These are phyloP conservation scores for Saturnia japonica DNA, from an alignment of 2,888 invertebrate species.

Conservation along the genomic window DNA sequence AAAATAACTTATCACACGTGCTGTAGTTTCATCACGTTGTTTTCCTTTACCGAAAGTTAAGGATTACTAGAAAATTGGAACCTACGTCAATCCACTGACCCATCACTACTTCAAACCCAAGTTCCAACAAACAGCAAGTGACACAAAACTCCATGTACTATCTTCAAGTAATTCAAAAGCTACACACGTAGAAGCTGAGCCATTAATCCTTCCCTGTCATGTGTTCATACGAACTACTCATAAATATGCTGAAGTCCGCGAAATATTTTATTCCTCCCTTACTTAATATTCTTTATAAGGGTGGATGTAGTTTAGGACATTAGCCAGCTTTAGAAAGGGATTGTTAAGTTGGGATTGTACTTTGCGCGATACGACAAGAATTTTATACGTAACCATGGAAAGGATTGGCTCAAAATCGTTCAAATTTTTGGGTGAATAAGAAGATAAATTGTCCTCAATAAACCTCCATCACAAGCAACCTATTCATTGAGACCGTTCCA, in stretches of 20 bases:
- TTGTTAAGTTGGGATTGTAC: not conserved
- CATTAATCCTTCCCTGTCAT: not conserved
- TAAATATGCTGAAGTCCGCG: not conserved
- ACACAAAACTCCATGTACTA: not conserved
- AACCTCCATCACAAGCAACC: too few species aligned
- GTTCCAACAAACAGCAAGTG: not conserved
- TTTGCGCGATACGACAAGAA: too few species aligned
- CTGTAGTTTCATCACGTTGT: not conserved
- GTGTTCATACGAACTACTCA: conserved; percentile 7
- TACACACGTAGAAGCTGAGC: not conserved
- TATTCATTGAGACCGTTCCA: too few species aligned
- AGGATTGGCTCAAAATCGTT: too few species aligned
- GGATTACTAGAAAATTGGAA: too few species aligned
- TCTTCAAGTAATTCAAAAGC: conserved; percentile 3
- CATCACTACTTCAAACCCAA: not conserved
- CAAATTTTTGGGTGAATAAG: too few species aligned
- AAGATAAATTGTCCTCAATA: too few species aligned
- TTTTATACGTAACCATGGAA: too few species aligned
- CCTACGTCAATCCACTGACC: too few species aligned
- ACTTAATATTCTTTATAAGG: conserved; percentile 9
- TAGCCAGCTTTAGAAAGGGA: conserved; percentile 3
- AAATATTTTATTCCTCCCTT: not conserved
- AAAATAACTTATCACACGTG: not conserved
- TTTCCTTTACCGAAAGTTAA: not conserved
- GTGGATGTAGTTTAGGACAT: not conserved